Conservation (phyloP, 2,888 invertebrate genomes). For the Neocrepidodera transversa region DNA sequence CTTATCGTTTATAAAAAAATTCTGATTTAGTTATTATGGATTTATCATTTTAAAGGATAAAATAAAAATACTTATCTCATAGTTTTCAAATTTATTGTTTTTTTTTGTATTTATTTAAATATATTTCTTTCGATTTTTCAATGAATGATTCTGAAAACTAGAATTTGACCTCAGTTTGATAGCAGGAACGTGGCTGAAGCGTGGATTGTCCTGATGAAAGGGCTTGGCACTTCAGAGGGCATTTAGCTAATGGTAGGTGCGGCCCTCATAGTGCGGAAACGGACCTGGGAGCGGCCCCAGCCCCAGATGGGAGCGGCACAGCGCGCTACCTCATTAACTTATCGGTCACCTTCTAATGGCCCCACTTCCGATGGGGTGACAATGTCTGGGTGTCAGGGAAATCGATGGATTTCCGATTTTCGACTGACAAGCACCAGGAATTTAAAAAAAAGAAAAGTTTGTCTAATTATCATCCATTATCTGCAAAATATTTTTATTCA, state of each 20-base stretch:
- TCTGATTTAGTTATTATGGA: too few relatives aligned
- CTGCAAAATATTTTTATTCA: too few relatives aligned
- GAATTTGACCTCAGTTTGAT: conserved; percentile 19
- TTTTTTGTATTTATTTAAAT: too few relatives aligned
- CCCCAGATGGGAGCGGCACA: conserved; percentile 31
- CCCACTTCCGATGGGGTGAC: conserved; percentile 26
- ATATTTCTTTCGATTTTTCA: too few relatives aligned
- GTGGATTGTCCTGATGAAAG: conserved; percentile 25
- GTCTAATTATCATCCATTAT: too few relatives aligned
- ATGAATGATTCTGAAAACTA: not conserved
- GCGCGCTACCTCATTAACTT: conserved; percentile 38
- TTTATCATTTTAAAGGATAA: too few relatives aligned
- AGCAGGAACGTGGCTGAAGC: conserved; percentile 30
- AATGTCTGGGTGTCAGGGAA: not conserved
- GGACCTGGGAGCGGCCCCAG: conserved; percentile 41
- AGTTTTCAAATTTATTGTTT: too few relatives aligned
- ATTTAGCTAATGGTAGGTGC: conserved; percentile 53
- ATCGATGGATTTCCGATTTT: not conserved
- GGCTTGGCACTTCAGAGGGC: conserved; percentile 50
- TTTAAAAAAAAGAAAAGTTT: too few relatives aligned
- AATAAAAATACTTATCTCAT: too few relatives aligned
- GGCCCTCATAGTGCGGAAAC: conserved; percentile 46
- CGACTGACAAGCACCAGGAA: not conserved
- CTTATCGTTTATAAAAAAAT: too few relatives aligned
- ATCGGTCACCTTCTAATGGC: conserved; percentile 32